Percentiles rank a stretch among this genome's conserved stretches.
Conservation (phyloP, 2,113 vertebrate genomes). For the Zingel zingel region DNA sequence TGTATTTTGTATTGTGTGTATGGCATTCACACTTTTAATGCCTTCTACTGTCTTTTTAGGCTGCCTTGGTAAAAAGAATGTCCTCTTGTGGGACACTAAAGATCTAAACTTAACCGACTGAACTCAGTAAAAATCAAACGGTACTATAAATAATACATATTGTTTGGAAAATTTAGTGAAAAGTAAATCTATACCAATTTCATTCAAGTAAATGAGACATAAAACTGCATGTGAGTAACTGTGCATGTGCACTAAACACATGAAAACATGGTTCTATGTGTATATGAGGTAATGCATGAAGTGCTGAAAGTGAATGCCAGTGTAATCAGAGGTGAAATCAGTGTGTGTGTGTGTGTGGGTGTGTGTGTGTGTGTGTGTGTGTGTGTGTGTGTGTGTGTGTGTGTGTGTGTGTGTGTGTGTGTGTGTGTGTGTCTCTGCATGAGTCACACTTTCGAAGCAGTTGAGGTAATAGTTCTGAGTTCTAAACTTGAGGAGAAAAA, state of each 20-base stretch:
- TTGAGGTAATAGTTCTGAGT: conserved; percentile 55
- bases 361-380: conserved; percentile 19
- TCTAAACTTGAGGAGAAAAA: conserved; percentile 67
- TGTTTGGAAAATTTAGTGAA: neutral
- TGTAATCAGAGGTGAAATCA: conserved; percentile 57
- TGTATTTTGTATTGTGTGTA: neutral
- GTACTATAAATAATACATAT: neutral
- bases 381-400: conserved; percentile 26
- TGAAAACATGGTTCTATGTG: conserved; percentile 28
- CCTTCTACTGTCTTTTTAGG: no score
- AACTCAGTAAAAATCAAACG: neutral
- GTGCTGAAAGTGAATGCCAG: conserved; percentile 26
- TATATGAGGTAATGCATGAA: conserved; percentile 57
- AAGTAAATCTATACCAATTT: no score
- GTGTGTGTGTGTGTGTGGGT: conserved; percentile 28
- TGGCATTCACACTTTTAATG: neutral
- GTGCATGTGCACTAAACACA: neutral
- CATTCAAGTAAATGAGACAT: neutral
- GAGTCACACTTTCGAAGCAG: conserved; percentile 50
- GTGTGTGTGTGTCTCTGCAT: conserved; percentile 41
- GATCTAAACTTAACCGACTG: neutral
- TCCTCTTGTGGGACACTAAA: neutral
- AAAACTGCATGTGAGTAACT: neutral
- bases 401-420: conserved; percentile 24
- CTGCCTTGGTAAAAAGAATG: neutral